Base-by-base conservation (phyloP, 2,797 vertebrate species). In the Anguilla megastoma region DNA sequence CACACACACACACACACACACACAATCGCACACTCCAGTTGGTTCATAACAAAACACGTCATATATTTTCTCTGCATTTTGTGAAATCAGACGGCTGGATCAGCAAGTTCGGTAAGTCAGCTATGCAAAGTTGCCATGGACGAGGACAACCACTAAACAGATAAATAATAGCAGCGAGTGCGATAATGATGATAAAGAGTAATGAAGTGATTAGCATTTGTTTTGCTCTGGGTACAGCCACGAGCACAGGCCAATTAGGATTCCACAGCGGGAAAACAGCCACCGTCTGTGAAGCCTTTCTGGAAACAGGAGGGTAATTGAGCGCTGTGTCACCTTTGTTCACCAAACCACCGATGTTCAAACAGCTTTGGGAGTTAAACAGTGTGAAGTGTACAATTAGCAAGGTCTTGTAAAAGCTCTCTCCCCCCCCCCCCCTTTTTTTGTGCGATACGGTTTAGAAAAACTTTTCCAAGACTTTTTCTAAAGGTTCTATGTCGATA, bases 1-100 rank as follows among this genome's bases (percentile, higher is more conserved):
- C n/a, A 33, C 69, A 74, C n/a, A 74, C 27, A 45, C 76, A 80
- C 76, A 80, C 76, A 80, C 36, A 45, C 76, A 45, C 76, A 48
- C 18, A 48, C 41, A 48, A 14, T 1, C 76, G 48, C 76, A 41
- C 36, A 69, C 63, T 27, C 63, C 24, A 69, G 0, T n/a, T 69
- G 63, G 63, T 27, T 27, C 12, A 8, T 69, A 69, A 27, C 7
- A 69, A 27, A 27, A 69, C n/a, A 24, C 60, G 60, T 18, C 5
- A 69, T n/a, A 27, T 3, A 27, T 76, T 33, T 27, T 10, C 9
- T 76, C 71, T 12, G 16, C 36, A 76, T 76, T 2, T 76, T 76
- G 30, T 14, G 71, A 76, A 76, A 76, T 74, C 24, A 9, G 24
- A 69, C 2, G n/a, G 4, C 27, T 69, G 27, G 41, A 45, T 45